Evolutionary conservation across 92 coral and sea anemone species (phyloP).

Genomic region (Porites cylindrica): DNA sequence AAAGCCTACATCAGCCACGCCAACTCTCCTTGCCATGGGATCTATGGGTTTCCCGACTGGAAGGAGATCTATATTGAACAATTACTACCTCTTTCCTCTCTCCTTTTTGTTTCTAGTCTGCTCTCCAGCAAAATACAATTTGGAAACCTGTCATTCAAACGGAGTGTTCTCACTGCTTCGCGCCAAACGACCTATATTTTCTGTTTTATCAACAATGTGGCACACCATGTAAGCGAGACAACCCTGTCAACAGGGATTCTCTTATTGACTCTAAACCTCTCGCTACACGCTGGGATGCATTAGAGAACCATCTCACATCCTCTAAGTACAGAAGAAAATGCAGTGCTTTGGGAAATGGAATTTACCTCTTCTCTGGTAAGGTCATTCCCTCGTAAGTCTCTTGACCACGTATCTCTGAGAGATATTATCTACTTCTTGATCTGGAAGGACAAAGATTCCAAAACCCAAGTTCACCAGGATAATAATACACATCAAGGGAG

Average conservation of each 20-base stretch:
- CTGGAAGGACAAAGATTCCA: conserved; percentile 53
- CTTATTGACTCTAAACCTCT: neutral
- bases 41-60: neutral
- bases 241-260: neutral
- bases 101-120: no score
- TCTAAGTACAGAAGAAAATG: conserved; percentile 24
- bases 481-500: conserved; percentile 5
- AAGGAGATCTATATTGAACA: neutral
- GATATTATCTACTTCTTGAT: conserved; percentile 29
- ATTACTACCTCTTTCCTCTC: neutral
- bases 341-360: conserved; percentile 16
- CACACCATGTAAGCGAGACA: neutral
- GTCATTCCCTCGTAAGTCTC: conserved; percentile 16
- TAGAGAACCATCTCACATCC: neutral
- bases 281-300: conserved; percentile 7
- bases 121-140: neutral
- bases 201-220: conserved; percentile 37
- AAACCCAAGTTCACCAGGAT: conserved; percentile 18
- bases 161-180: conserved; percentile 13
- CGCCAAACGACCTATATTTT: conserved; percentile 31
- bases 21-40: neutral
- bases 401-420: conserved; percentile 32
- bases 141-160: conserved; percentile 47
- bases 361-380: conserved; percentile 12
- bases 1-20: no score